phyloP scores from a whole-genome alignment of 2,888 invertebrate genomes.

The Himalopsyche japonica region DNA sequence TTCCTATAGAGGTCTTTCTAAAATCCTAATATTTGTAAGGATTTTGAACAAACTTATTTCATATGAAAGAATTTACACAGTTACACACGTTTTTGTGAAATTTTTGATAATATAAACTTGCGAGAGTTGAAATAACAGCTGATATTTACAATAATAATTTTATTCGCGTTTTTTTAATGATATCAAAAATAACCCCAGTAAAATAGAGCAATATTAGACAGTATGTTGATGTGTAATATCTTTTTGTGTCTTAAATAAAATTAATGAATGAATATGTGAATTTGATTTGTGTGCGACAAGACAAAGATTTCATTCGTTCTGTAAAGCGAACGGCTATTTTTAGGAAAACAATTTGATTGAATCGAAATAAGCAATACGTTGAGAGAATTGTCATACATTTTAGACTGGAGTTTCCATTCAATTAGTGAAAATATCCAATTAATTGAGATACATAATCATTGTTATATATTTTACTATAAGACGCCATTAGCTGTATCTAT shows the following conservation, averaged over 20 bases:
- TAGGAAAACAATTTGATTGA: conserved; percentile 15
- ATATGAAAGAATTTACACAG: background rate
- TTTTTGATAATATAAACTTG: background rate
- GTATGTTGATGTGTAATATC: conserved; percentile 32
- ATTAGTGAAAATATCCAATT: conserved; percentile 50
- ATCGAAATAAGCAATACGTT: conserved; percentile 45
- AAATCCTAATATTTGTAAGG: background rate
- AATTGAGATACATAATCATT: conserved; percentile 39
- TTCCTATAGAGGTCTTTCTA: background rate
- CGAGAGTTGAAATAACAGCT: background rate
- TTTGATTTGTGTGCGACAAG: background rate
- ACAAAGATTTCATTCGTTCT: background rate
- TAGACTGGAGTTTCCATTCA: conserved; percentile 48
- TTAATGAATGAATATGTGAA: background rate
- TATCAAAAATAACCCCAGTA: conserved; percentile 3
- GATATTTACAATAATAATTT: background rate
- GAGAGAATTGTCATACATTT: conserved; percentile 46
- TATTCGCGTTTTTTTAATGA: background rate
- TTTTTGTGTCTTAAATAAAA: conserved; percentile 35
- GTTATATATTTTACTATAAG: conserved; percentile 13
- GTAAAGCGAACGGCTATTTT: background rate
- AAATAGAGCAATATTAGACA: conserved; percentile 37
- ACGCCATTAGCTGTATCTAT: background rate
- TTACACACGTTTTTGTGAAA: background rate
- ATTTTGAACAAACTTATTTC: background rate